Base-by-base conservation (phyloP, 2,888 invertebrate species). In the Helleia helle region DNA sequence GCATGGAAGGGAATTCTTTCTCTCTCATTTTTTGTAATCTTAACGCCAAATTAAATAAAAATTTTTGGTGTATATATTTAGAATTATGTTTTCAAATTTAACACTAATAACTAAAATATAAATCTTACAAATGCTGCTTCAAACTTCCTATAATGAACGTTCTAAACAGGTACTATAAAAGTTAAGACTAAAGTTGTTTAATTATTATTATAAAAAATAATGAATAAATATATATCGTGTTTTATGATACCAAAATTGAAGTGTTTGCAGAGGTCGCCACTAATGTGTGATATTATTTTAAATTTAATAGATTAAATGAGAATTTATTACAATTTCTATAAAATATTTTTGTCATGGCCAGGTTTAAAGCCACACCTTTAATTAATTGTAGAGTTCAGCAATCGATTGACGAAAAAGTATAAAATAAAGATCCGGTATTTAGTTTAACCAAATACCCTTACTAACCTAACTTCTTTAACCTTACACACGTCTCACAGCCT, bases 121-220 rank as follows among this genome's bases (percentile, higher is more conserved):
- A 18, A 12, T 41, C 12, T 22, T 37, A 40, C 28, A 48, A 30
- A 27, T 36, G 47, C 44, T n/a, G n/a, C n/a, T n/a, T 22, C 22
- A 7, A 22, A 22, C 22, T 22, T 22, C 42, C 36, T 38, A 39
- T 44, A 44, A 38, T 51, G 50, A 50, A 51, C 51, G 51, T 50
- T 38, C 34, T 42, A 46, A 43, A 45, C 44, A 49, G 48, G 42
- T 50, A 50, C 48, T 45, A 41, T 43, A 24, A 36, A 37, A 41
- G 38, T 38, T 38, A 13, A 12, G 8, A 9, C 37, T 30, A 5
- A 40, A 29, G 22, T 44, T 26, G 34, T 22, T 31, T 13, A 18
- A 11, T 12, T 26, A 8, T 34, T 29, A n/a, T 29, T 9, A 29
- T 41, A 41, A 22, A 18, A 17, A 15, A 28, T 34, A 14, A 36